A percentile compares a stretch with the other conserved stretches of the same genome.
These are phyloP conservation scores for Altica lythri DNA, from an alignment of 2,888 invertebrate genomes.

Conservation along the genomic window DNA sequence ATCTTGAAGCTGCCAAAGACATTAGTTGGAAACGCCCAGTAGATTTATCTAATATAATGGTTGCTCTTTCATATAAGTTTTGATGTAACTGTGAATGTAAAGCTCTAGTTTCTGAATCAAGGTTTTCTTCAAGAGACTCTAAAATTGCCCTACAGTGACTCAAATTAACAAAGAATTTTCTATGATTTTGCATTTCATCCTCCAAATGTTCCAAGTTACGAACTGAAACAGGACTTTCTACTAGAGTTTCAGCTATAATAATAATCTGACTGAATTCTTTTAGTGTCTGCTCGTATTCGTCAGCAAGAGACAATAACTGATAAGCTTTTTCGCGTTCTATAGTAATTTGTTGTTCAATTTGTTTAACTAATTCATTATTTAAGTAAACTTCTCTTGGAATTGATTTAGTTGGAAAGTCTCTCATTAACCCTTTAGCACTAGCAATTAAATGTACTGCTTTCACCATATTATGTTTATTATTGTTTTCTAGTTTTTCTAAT, in stretches of 20 bases:
- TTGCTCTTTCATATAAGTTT: constrained; percentile 76
- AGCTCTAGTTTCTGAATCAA: constrained; percentile 78
- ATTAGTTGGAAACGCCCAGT: constrained; percentile 81
- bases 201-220: constrained; percentile 79
- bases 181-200: constrained; percentile 86
- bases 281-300: constrained; percentile 87
- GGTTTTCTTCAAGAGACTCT: constrained; percentile 82
- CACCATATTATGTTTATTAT: constrained; percentile 67
- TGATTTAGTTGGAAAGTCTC: constrained; percentile 71
- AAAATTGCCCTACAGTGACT: constrained; percentile 86
- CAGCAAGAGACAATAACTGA: constrained; percentile 75
- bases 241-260: constrained; percentile 78
- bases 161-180: constrained; percentile 86
- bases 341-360: constrained; percentile 71
- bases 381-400: constrained; percentile 70
- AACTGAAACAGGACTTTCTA: constrained; percentile 78
- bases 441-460: constrained; percentile 67
- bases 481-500: constrained; percentile 71
- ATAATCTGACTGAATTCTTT: constrained; percentile 87
- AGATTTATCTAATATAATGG: constrained; percentile 77
- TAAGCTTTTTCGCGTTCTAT: constrained; percentile 76
- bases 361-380: constrained; percentile 70
- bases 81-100: constrained; percentile 76
- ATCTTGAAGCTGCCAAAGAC: constrained; percentile 82
- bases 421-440: constrained; percentile 66